These are phyloP conservation scores for Rhynchotus rufescens DNA, from an alignment of 2,797 vertebrate genomes.

Conservation along the genomic window DNA sequence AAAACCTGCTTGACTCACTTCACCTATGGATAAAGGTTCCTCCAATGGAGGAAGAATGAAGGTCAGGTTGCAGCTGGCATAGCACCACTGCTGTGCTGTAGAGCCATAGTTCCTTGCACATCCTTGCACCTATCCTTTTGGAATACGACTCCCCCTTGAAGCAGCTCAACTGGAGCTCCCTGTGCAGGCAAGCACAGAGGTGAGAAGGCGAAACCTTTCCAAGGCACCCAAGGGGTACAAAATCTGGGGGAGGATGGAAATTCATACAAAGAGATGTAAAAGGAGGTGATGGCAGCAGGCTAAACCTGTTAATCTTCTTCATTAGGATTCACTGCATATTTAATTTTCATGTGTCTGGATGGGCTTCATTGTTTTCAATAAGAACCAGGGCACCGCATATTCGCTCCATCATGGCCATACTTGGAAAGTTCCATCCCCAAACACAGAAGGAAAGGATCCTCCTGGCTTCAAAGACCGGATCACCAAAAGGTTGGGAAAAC, in stretches of 20 bases:
- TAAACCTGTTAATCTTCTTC: conserved; percentile 58
- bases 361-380: neutral
- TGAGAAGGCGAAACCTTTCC: neutral
- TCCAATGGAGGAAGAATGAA: neutral
- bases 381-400: neutral
- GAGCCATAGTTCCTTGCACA: neutral
- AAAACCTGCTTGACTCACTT: neutral
- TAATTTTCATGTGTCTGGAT: conserved; percentile 38
- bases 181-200: neutral
- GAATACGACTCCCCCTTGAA: neutral
- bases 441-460: neutral
- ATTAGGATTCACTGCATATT: conserved; percentile 28
- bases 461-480: neutral
- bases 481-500: neutral
- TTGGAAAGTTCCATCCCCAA: neutral
- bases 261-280: neutral
- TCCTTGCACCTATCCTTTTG: neutral
- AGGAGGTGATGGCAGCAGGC: conserved; percentile 30
- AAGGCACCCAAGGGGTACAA: neutral
- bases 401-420: neutral
- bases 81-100: neutral
- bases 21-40: neutral
- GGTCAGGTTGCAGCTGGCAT: neutral
- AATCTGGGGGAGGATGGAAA: neutral
- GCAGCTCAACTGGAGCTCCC: rapidly evolving